Percentiles rank a stretch among this genome's conserved stretches.
Evolutionary conservation across 2,888 invertebrate genomes (phyloP).

Genomic region (Eupithecia subfuscata): DNA sequence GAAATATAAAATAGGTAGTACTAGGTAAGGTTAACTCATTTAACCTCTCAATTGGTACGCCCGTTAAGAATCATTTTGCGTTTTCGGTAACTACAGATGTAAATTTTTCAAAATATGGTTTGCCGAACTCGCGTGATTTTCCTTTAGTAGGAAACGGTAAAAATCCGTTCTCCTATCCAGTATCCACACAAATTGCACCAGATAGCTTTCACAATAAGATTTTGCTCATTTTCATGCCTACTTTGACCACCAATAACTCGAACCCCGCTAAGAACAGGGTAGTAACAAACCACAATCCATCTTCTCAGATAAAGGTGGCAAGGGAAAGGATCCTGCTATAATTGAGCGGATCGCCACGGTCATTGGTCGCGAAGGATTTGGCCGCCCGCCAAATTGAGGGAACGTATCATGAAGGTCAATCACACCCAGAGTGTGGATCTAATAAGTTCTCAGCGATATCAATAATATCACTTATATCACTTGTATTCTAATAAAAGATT

Average conservation of each 20-base stretch:
- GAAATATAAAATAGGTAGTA: too few relatives aligned
- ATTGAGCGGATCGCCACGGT: slow-evolving; percentile 30
- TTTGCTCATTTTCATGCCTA: not conserved
- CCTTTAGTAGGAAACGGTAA: too few relatives aligned
- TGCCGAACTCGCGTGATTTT: too few relatives aligned
- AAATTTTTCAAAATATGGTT: too few relatives aligned
- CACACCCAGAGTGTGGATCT: slow-evolving; percentile 21
- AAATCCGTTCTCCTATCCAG: too few relatives aligned
- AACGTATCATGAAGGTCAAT: slow-evolving; percentile 31
- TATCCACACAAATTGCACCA: too few relatives aligned
- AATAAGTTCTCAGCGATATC: not conserved
- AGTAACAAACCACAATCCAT: slow-evolving; percentile 5
- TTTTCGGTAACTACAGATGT: too few relatives aligned
- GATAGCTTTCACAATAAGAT: not conserved
- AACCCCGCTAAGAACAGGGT: not conserved
- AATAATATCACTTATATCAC: not conserved
- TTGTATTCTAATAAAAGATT: not conserved
- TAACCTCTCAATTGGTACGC: too few relatives aligned
- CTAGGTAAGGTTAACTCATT: too few relatives aligned
- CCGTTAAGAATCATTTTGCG: too few relatives aligned
- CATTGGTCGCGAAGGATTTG: slow-evolving; percentile 43
- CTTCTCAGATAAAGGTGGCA: slow-evolving; percentile 37
- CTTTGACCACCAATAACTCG: not conserved
- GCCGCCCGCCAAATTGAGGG: slow-evolving; percentile 36
- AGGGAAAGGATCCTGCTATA: slow-evolving; percentile 30